Evolutionary conservation across 2,888 invertebrate species (phyloP), one percentile per base, ranked within the genome.

Genomic region (Piscicola geometra): DNA sequence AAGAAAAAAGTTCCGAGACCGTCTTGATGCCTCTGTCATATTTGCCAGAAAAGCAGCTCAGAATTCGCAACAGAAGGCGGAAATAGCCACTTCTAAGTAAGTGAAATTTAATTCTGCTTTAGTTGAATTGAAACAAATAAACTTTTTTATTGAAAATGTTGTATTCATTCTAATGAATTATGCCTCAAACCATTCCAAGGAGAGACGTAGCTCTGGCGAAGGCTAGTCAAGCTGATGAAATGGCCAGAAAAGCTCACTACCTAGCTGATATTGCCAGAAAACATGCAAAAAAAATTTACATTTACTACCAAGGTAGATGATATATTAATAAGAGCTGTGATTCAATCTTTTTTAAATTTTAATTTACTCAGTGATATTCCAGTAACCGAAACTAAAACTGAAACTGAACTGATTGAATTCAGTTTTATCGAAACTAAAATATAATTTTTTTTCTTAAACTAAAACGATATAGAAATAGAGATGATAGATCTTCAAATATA

Each of bases 21-120:
- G 64, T n/a, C 56, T 73, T 21, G 73, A 73, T n/a, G 41, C 56
- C n/a, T 73, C 73, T 21, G 33, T 73, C n/a, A 35, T n/a, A 1
- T 60, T 64, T 32, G 73, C 73, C 18, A 73, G 30, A 33, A 73
- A 73, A 64, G 73, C 73, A 60, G 56, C 73, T 52, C 56, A 73
- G 35, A 73, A 32, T n/a, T 52, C 73, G 12, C 12, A 18, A n/a
- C 73, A 60, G 25, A 73, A 73, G 35, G 50, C 73, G 25, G 73
- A 73, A 33, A 28, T 64, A 25, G 56, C 73, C 21, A n/a, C 28
- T 1, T 9, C 64, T 33, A 73, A 64, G 73, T 73, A 36, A 35
- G 25, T n/a, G n/a, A n/a, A n/a, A n/a, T n/a, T n/a, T n/a, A n/a
- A n/a, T n/a, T n/a, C n/a, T n/a, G n/a, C n/a, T n/a, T n/a, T n/a